Percentiles rank a stretch among this genome's conserved stretches.
Evolutionary conservation across 2,113 vertebrate species (phyloP).

Genomic region (Equus przewalskii): DNA sequence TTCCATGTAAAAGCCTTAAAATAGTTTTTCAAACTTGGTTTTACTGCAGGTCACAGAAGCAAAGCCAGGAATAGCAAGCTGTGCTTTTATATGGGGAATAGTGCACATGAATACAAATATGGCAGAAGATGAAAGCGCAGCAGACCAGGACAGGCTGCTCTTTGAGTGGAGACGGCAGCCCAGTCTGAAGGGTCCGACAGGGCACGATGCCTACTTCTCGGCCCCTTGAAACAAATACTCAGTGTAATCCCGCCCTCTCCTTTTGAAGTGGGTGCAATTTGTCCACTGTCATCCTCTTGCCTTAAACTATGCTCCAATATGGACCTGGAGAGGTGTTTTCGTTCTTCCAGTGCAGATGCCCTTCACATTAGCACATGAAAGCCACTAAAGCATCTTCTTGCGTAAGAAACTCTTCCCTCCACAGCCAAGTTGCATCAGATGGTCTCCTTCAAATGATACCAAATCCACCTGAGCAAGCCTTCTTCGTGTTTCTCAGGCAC

Average conservation of each 20-base stretch:
- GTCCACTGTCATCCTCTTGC: background rate
- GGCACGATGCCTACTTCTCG: background rate
- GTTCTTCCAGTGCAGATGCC: background rate
- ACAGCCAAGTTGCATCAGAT: background rate
- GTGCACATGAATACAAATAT: constrained; percentile 58
- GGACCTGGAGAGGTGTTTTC: constrained; percentile 15
- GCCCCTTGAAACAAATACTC: background rate
- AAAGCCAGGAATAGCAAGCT: constrained; percentile 43
- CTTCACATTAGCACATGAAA: background rate
- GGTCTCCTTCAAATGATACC: background rate
- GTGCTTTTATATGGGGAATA: constrained; percentile 32
- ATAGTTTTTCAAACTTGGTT: constrained; percentile 15
- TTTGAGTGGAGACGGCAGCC: background rate
- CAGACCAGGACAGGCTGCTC: constrained; percentile 35
- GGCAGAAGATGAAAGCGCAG: constrained; percentile 33
- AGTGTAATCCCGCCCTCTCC: background rate
- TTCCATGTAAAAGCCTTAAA: constrained; percentile 44
- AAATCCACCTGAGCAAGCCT: background rate
- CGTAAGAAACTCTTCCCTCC: background rate
- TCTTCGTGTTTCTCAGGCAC: background rate
- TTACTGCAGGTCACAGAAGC: constrained; percentile 67
- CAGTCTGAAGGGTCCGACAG: background rate
- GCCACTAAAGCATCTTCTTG: background rate
- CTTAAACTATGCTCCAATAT: background rate
- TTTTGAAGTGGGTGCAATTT: constrained; percentile 51